A percentile compares a stretch with the other conserved stretches of the same genome.
Conservation (phyloP, 2,888 invertebrate species). For the Operophtera brumata region DNA sequence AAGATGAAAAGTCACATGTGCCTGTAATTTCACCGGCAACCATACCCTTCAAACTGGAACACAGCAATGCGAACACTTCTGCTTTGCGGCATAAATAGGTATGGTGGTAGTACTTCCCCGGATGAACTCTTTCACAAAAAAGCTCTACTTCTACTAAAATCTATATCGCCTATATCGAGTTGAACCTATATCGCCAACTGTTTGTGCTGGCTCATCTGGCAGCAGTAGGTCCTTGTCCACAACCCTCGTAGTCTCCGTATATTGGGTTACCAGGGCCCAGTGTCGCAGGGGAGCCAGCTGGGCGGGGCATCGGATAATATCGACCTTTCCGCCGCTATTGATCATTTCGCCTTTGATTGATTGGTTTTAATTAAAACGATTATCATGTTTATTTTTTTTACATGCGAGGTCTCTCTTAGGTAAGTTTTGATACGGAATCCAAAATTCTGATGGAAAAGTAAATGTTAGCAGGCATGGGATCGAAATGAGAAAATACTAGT, state of each 20-base stretch:
- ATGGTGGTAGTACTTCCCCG: no score
- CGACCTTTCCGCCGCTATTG: slow-evolving; percentile 57
- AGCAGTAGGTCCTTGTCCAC: slow-evolving; percentile 27
- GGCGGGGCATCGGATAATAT: slow-evolving; percentile 55
- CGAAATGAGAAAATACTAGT: no score
- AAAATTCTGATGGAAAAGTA: neutral
- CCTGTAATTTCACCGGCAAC: no score
- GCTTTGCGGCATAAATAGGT: no score
- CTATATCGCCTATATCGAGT: no score
- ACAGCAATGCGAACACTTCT: no score
- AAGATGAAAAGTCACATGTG: no score
- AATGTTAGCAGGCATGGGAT: no score
- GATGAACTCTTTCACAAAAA: no score
- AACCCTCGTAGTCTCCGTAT: slow-evolving; percentile 60
- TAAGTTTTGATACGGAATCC: neutral
- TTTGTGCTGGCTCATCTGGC: slow-evolving; percentile 40
- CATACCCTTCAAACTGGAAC: no score
- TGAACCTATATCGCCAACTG: neutral
- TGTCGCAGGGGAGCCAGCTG: slow-evolving; percentile 49
- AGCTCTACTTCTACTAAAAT: no score
- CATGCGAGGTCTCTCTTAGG: slow-evolving; percentile 3
- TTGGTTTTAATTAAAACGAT: slow-evolving; percentile 48
- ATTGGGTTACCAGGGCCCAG: slow-evolving; percentile 74
- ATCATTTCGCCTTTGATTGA: slow-evolving; percentile 59
- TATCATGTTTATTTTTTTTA: slow-evolving; percentile 28